These are phyloP conservation scores for Zophobas atratus DNA, from an alignment of 1,140 invertebrate genomes.

Conservation along the genomic window DNA sequence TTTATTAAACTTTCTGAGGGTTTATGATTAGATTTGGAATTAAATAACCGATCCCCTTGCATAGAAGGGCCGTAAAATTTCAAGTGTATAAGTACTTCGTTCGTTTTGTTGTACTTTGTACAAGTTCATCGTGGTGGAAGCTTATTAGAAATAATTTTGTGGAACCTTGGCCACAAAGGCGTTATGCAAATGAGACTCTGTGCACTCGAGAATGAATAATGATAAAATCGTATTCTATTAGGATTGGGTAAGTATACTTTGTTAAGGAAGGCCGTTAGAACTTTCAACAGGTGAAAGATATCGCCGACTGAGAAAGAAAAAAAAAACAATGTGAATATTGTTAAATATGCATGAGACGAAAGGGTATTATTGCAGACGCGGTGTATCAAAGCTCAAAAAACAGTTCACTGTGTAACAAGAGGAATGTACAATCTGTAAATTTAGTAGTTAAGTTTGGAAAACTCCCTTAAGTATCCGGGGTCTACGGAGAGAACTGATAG, in stretches of 20 bases:
- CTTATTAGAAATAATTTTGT: neutral
- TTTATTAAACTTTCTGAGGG: conserved; percentile 33
- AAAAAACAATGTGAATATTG: conserved; percentile 9
- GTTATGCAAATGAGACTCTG: too few relatives aligned
- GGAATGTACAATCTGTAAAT: conserved; percentile 36
- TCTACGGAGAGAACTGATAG: conserved; percentile 38
- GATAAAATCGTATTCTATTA: neutral
- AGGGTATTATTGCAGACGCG: conserved; percentile 9
- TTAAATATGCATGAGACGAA: conserved; percentile 14
- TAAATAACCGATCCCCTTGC: conserved; percentile 24
- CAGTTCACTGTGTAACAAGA: conserved; percentile 15
- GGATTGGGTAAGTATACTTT: conserved; percentile 25
- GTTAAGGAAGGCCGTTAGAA: conserved; percentile 7
- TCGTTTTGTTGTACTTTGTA: conserved; percentile 30
- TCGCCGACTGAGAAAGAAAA: conserved; percentile 1
- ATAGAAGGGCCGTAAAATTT: conserved; percentile 26
- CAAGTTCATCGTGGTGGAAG: conserved; percentile 1
- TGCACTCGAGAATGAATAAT: too few relatives aligned
- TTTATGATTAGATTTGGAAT: conserved; percentile 36
- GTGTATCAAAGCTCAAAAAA: conserved; percentile 31
- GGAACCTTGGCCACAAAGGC: too few relatives aligned
- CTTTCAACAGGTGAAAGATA: conserved; percentile 20
- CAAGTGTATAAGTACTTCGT: conserved; percentile 23
- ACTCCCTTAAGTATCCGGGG: conserved; percentile 37
- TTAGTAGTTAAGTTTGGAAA: conserved; percentile 43